Evolutionary conservation across 2,797 vertebrate species (phyloP).

Genomic region (Microchirus variegatus): DNA sequence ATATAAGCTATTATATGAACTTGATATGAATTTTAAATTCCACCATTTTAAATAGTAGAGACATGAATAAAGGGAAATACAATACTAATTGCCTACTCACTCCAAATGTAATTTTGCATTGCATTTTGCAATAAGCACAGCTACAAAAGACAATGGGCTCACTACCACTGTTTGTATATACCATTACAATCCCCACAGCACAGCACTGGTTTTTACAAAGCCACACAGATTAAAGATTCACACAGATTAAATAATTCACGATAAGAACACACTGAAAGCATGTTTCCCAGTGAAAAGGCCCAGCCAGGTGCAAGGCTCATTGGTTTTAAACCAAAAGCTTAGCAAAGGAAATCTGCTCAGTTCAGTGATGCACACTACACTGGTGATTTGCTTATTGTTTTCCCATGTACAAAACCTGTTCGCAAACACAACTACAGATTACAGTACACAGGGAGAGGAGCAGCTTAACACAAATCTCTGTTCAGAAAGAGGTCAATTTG

Average conservation of each 20-base stretch:
- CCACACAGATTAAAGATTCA: constrained; percentile 21
- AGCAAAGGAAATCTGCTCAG: constrained; percentile 3
- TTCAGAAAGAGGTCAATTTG: constrained; percentile 38
- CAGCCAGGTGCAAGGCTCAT: constrained; percentile 5
- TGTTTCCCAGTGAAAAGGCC: constrained; percentile 8
- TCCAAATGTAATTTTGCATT: too few species aligned
- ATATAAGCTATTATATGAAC: too few species aligned
- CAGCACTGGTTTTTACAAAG: neutral
- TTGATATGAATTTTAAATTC: too few species aligned
- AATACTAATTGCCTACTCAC: too few species aligned
- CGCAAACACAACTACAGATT: constrained; percentile 35
- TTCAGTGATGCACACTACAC: constrained; percentile 4
- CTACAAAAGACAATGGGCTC: too few species aligned
- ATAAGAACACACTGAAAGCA: constrained; percentile 4
- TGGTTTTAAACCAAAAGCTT: neutral
- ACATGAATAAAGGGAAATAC: neutral
- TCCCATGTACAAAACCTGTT: constrained; percentile 25
- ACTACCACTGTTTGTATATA: neutral
- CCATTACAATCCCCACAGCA: constrained; percentile 1
- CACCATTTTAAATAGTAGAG: constrained; percentile 2
- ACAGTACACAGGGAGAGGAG: constrained; percentile 2
- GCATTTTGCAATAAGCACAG: too few species aligned
- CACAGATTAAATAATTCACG: constrained; percentile 36
- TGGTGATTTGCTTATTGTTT: constrained; percentile 19
- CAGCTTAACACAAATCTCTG: constrained; percentile 15